phyloP scores from a whole-genome alignment of 2,888 invertebrate genomes.

The Drosophila prostipennis region DNA sequence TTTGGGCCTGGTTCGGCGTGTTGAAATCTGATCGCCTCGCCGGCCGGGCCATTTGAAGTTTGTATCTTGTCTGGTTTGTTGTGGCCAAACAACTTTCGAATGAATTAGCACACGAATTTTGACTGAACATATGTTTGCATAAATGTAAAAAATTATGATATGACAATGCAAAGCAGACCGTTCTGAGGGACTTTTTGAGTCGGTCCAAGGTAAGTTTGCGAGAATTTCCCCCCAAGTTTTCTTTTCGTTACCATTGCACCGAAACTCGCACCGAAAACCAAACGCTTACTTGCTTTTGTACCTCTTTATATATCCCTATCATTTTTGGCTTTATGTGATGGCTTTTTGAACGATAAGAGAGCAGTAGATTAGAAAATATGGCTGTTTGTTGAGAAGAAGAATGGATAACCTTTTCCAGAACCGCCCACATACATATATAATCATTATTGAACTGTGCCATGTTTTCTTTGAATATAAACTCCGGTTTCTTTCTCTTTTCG shows the following conservation, averaged over 20 bases:
- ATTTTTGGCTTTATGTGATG: conserved; percentile 40
- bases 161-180: conserved; percentile 53
- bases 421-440: conserved; percentile 45
- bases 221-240: conserved; percentile 55
- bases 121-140: conserved; percentile 32
- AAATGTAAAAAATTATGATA: conserved; percentile 41
- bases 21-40: conserved; percentile 53
- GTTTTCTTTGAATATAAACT: conserved; percentile 14
- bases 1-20: conserved; percentile 25
- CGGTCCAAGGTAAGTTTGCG: conserved; percentile 79
- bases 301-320: conserved; percentile 20
- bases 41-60: conserved; percentile 38
- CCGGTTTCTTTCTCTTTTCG: conserved; percentile 38
- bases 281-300: conserved; percentile 42
- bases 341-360: not conserved
- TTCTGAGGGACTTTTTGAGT: conserved; percentile 56
- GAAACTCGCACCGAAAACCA: conserved; percentile 66
- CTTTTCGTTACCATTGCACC: conserved; percentile 64
- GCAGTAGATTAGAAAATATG: conserved; percentile 5
- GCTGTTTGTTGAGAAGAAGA: conserved; percentile 21
- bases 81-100: conserved; percentile 62
- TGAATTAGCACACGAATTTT: conserved; percentile 56
- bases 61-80: conserved; percentile 28
- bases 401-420: conserved; percentile 30
- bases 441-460: conserved; percentile 30